Base-by-base conservation (phyloP, 2,888 invertebrate genomes). In the Leucophora obtusa region DNA sequence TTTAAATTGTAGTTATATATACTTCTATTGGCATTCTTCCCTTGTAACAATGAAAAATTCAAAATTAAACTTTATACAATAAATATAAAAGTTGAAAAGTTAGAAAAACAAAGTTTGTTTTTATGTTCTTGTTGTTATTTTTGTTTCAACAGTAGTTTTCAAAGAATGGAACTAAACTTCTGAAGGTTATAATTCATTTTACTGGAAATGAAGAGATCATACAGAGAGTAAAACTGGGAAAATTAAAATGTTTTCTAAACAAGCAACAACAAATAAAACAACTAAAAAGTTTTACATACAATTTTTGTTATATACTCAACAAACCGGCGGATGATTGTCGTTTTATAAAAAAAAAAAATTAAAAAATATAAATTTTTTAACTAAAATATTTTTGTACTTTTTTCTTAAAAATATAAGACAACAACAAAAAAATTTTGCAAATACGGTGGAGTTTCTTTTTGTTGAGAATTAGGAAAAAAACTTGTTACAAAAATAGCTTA, bases 251-350 rank as follows among this genome's bases (percentile, higher is more conserved):
- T 28, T 28, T 28, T 28, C 28, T 6, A 33, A 14, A 59, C 14
- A 59, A 59, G 38, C 35, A 38, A 59, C 5, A 33, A 15, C 14
- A 33, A 58, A 33, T 35, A 33, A 4, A 47, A 47, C 35, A 58
- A 58, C 15, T 58, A 28, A 58, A 58, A 58, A 56, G 33, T 56
- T 21, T 35, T 35, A 58, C 15, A 58, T 17, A 35, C 35, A 58
- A 35, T 58, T 58, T 14, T 33, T 56, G 11, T 21, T 21, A 21
- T 21, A 47, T 47, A 24, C 11, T 47, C 47, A 47, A 62, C 47
- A 62, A 62, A 62, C 43, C 60, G 43, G 43, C 24, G 24, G 21
- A 62, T 62, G 60, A 62, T 62, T 62, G 60, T 62, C 60, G 60
- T 62, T 62, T 47, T n/a, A 62, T 62, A 47, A 47, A 62, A 6